phyloP scores from a whole-genome alignment of 2,113 vertebrate genomes.

The Oncorhynchus kisutch region DNA sequence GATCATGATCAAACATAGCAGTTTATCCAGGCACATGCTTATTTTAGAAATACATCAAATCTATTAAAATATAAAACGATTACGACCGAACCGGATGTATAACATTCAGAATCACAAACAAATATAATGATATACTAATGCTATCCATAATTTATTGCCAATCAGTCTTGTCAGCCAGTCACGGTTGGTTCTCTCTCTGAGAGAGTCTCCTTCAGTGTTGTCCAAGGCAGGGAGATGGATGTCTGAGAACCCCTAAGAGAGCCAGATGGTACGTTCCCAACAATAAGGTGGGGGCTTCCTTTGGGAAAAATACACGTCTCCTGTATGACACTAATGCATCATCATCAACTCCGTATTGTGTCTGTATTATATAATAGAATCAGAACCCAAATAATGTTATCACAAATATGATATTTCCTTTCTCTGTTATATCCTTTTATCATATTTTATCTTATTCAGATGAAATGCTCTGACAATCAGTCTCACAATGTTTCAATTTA shows the following conservation, averaged over 20 bases:
- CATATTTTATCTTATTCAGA: background rate
- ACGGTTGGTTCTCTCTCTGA: constrained; percentile 32
- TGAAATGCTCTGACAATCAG: background rate
- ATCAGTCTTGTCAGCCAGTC: constrained; percentile 50
- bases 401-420: constrained; percentile 39
- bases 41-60: background rate
- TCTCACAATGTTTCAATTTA: background rate
- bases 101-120: constrained; percentile 55
- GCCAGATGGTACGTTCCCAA: constrained; percentile 77
- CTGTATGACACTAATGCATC: constrained; percentile 57
- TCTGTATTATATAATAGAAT: constrained; percentile 47
- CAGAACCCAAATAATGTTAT: constrained; percentile 27
- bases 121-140: constrained; percentile 68
- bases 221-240: constrained; percentile 67
- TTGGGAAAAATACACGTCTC: constrained; percentile 70
- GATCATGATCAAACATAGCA: background rate
- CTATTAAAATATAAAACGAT: constrained; percentile 4
- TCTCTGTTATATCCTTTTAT: background rate
- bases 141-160: constrained; percentile 72
- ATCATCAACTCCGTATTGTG: constrained; percentile 50
- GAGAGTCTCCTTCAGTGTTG: constrained; percentile 54
- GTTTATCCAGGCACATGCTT: background rate
- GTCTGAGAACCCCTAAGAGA: constrained; percentile 67
- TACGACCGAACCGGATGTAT: constrained; percentile 29
- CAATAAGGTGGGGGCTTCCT: constrained; percentile 75